phyloP scores from a whole-genome alignment of 2,797 vertebrate genomes.

The Spinus olivaceus region DNA sequence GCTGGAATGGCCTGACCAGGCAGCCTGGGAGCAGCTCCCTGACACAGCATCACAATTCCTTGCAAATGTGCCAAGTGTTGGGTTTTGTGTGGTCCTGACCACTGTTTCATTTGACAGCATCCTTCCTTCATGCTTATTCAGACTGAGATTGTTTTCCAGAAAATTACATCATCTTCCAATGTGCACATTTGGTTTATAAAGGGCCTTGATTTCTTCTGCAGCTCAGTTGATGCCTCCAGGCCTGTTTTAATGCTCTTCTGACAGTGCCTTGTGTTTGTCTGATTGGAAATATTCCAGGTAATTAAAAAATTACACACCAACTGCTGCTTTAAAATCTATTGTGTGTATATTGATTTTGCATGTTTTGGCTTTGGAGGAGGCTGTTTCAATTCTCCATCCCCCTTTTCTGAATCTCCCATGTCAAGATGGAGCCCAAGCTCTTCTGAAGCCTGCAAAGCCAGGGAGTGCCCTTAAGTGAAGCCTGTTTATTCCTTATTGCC shows the following conservation, averaged over 20 bases:
- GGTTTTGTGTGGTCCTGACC: not conserved
- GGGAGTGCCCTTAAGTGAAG: not conserved
- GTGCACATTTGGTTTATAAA: not conserved
- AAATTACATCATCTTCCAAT: not conserved
- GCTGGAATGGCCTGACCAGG: not conserved
- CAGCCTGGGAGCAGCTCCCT: not conserved
- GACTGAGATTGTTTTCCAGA: not conserved
- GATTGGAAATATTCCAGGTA: not conserved
- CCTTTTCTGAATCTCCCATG: not conserved
- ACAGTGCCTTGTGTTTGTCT: not conserved
- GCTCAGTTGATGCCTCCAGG: not conserved
- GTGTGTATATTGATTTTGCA: not conserved
- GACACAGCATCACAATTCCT: not conserved
- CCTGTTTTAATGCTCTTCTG: not conserved
- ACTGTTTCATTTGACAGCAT: not conserved
- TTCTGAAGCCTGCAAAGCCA: not conserved
- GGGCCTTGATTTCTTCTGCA: not conserved
- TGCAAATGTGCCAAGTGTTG: not conserved
- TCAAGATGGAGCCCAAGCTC: not conserved
- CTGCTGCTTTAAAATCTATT: not conserved
- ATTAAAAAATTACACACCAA: not conserved
- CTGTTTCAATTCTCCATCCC: not conserved
- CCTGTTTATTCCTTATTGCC: not conserved
- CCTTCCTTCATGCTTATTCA: not conserved
- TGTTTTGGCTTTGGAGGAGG: not conserved